Base-by-base conservation (phyloP, 2,113 vertebrate species). In the Lichenostomus cassidix region DNA sequence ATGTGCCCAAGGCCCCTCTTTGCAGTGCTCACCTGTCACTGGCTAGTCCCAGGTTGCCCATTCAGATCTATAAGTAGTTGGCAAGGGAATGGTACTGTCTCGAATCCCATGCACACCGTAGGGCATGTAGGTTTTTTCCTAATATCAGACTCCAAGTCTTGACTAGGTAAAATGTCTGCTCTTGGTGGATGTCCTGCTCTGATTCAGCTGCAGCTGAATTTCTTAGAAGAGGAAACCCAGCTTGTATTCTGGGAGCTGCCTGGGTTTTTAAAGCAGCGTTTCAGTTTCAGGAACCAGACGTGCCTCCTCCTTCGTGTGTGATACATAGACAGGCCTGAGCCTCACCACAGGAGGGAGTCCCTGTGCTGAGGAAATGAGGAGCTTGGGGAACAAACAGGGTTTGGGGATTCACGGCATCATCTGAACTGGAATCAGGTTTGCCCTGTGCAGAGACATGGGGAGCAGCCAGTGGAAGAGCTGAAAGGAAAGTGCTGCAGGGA, bases 271-370 rank as follows among this genome's bases (percentile, higher is more conserved):
- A 21, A 77, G 59, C 63, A 41, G 19, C 1, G 0, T 44, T 88
- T 74, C 44, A 27, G 29, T 58, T 55, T 71, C 28, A 22, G 62
- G 41, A 67, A 29, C 9, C 73, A 53, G 42, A 46, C 69, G 6
- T n/a, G 28, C 39, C 33, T 41, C 56, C 16, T 33, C 49, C 0
- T 67, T 27, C 0, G 0, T 15, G 10, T 37, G 20, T 15, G 22
- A 41, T 33, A 27, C 2, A 11, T 29, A 35, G 39, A 20, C 42
- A 14, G 22, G 13, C 20, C 15, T 1, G 12, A 55, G 31, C 23
- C 5, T 83, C 2, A 16, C 55, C 69, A n/a, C 3, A 2, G 29
- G 89, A 86, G 59, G 73, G 58, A 70, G 64, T 35, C 42, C 59
- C 22, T 70, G 7, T 37, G 37, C 73, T n/a, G 68, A 37, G 41